These are phyloP conservation scores for Oreortyx pictus DNA, from an alignment of 2,797 vertebrate species.

Conservation along the genomic window DNA sequence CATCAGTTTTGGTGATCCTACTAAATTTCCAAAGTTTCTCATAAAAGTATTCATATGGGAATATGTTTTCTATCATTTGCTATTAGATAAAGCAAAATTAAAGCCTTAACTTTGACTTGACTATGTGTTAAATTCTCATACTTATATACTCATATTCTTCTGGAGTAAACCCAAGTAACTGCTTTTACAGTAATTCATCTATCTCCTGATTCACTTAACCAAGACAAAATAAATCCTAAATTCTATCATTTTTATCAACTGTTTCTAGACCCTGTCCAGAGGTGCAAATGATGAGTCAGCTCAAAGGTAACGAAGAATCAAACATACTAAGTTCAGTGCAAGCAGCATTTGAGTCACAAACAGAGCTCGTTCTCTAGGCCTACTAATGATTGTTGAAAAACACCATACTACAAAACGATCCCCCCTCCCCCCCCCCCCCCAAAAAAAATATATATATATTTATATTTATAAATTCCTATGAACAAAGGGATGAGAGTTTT, in stretches of 20 bases:
- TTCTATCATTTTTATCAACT: neutral
- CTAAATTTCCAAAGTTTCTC: neutral
- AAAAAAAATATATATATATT: neutral
- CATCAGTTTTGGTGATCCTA: neutral
- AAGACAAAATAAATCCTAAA: neutral
- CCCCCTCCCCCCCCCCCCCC: neutral
- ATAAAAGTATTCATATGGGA: neutral
- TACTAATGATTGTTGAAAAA: neutral
- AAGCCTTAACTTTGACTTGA: neutral
- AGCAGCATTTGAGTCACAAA: neutral
- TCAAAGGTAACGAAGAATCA: neutral
- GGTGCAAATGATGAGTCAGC: neutral
- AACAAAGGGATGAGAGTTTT: neutral
- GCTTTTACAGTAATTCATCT: neutral
- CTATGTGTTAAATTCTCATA: neutral
- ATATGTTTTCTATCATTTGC: neutral
- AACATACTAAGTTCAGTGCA: neutral
- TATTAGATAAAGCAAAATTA: neutral
- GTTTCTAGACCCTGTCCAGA: neutral
- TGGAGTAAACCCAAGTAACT: neutral
- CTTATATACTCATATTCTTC: neutral
- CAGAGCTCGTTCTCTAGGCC: neutral
- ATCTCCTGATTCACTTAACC: neutral
- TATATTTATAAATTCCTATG: neutral
- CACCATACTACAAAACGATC: neutral